Base-by-base conservation (phyloP, 2,797 vertebrate species). In the Ceyx erithaca region DNA sequence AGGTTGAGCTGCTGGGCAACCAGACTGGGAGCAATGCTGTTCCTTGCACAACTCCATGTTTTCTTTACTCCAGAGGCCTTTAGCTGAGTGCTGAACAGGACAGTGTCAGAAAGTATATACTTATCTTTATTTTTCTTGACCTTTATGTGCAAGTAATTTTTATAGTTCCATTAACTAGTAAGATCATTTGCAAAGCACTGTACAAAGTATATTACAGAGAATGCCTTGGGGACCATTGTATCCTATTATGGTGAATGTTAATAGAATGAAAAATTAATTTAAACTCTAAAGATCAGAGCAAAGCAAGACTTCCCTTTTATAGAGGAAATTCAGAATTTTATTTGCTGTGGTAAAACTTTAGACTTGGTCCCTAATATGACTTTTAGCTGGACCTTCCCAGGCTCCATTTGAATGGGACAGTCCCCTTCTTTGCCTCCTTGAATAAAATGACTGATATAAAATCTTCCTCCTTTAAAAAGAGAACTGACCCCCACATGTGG, bases 91-190 rank as follows among this genome's bases (percentile, higher is more conserved):
- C 75, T 35, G 82, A 90, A 76, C 77, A 90, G 72, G 78, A 64
- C 87, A 46, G 75, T 80, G 92, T 76, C 85, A 69, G 40, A 90
- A 92, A 92, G 84, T 78, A 35, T 69, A n/a, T 71, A 93, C 87
- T 95, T 93, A 88, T 94, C 97, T 97, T 97, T 97, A 96, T 97
- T 97, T 97, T 95, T 96, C 93, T 92, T 97, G 97, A 97, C 97
- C 96, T 98, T 98, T 97, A 93, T 95, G 79, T 96, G 96, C 87
- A 96, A 96, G 95, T 96, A 97, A 96, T 98, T 98, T 98, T 98
- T 97, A 97, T 96, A 88, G 97, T 97, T 97, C 95, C 94, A 97
- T 97, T 97, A 98, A 96, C 93, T 93, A 94, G 95, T 90, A 94
- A 97, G 97, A 96, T 94, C 95, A 94, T 98, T 98, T 97, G 96